Evolutionary conservation across 2,113 vertebrate genomes (phyloP).

Genomic region (Neomonachus schauinslandi): DNA sequence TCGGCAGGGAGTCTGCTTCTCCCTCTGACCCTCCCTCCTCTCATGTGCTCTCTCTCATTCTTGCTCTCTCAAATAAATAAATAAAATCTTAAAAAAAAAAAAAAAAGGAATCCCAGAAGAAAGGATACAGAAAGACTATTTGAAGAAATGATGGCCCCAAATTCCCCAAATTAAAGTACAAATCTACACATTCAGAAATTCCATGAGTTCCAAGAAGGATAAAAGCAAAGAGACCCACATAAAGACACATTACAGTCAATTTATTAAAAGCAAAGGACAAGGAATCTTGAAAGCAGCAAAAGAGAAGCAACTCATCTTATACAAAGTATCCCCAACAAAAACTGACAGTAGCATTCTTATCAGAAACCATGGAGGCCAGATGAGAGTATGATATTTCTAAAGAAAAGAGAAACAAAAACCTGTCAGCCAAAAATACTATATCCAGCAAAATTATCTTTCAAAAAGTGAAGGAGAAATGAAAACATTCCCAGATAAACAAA

Average conservation of each 20-base stretch:
- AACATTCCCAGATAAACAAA: not conserved
- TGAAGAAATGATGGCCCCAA: not conserved
- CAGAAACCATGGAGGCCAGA: not conserved
- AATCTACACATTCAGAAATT: not conserved
- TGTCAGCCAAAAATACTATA: not conserved
- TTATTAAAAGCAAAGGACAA: not conserved
- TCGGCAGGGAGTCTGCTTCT: too few species aligned
- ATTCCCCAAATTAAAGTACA: not conserved
- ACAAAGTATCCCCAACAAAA: not conserved
- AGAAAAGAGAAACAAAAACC: not conserved
- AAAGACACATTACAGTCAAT: not conserved
- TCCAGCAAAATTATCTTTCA: not conserved
- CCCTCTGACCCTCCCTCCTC: too few species aligned
- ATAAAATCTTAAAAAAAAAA: too few species aligned
- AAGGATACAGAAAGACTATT: not conserved
- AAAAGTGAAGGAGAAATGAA: not conserved
- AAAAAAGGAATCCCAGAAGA: too few species aligned
- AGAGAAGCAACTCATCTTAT: not conserved
- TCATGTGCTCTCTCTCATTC: too few species aligned
- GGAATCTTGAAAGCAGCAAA: not conserved
- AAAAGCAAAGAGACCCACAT: not conserved
- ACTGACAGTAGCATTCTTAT: not conserved
- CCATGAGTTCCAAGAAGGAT: not conserved
- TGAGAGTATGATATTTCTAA: not conserved
- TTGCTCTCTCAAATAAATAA: too few species aligned